Base-by-base conservation (phyloP, 2,888 invertebrate genomes). In the Diaphora mendica region DNA sequence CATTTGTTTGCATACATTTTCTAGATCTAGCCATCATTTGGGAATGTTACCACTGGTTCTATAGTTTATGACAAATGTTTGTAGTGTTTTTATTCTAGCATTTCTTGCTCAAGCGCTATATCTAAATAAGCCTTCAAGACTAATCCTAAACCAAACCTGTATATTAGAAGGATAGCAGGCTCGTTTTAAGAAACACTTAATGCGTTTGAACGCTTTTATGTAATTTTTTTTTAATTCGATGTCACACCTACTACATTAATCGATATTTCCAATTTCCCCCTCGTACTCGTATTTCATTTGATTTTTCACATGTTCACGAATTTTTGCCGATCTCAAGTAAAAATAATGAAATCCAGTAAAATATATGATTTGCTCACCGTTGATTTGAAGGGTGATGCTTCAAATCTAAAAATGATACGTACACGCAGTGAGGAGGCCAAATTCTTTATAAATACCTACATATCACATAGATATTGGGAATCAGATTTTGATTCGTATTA, bases 291-390 rank as follows among this genome's bases (percentile, higher is more conserved):
- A 81, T 87, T 91, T 92, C 92, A 92, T 93, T 90, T 89, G 88
- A 92, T 92, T 92, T 91, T 89, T 89, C 88, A 88, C 88, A 89
- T 88, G 83, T 86, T 83, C 85, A 65, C 86, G 86, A 87, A 91
- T 92, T 89, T 90, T 86, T 86, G 85, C 83, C 87, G 90, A 86
- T 89, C 90, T 87, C 91, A 90, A 92, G 93, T 92, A 91, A 91
- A 89, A 87, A 91, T 91, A 93, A 92, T 89, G 88, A 90, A 89
- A 93, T 91, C 91, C 90, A 85, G 89, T 89, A 78, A 87, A 92
- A 92, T 93, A 92, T 92, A 89, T 90, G 89, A 91, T 88, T 86
- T 84, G 82, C 82, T 83, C 86, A 84, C 82, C 85, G 82, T 81
- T 81, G n/a, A n/a, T n/a, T n/a, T n/a, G n/a, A 77, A 78, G 72